Evolutionary conservation across 2,113 vertebrate genomes (phyloP), one percentile per base, ranked within the genome.

Genomic region (Tragulus kanchil): DNA sequence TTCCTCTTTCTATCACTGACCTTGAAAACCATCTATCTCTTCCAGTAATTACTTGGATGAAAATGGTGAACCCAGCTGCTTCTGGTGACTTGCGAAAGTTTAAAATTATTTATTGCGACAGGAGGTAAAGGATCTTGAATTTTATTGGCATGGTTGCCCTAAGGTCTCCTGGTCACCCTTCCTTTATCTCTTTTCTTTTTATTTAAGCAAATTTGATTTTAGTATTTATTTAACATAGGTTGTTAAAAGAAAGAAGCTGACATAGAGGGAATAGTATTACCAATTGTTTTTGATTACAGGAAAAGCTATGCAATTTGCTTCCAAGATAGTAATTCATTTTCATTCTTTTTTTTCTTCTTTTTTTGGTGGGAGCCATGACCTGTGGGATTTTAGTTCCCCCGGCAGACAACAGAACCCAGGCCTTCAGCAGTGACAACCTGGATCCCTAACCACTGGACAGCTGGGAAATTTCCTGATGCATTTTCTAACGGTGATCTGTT

Each of bases 1-100:
- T 90, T 96, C 79, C 59, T 89, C 84, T 88, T 90, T 93, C 93
- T 81, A 61, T 90, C 67, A 90, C 54, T 95, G 96, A 96, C 95
- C 96, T 97, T 93, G 87, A 90, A 94, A 97, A 93, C 93, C 94
- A 97, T 97, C 96, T 96, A 96, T 97, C 97, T 98, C 92, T 93
- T 93, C 75, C 69, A 90, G 93, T 96, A 97, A 98, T 98, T 97
- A 96, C 96, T 96, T 93, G 95, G 95, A 98, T 97, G 96, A 92
- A 98, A 97, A 96, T 89, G 95, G 93, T 92, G 96, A 94, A 81
- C 97, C 95, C 98, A 98, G 98, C 96, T 98, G 97, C 97, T 97
- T 97, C 97, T 9, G 26, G 84, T 96, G 95, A 93, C 97, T 92
- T n/a, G n/a, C n/a, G n/a, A n/a, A n/a, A n/a, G n/a, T 54, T 81